These are phyloP conservation scores for Pampus argenteus DNA, from an alignment of 2,797 vertebrate genomes.

Conservation along the genomic window DNA sequence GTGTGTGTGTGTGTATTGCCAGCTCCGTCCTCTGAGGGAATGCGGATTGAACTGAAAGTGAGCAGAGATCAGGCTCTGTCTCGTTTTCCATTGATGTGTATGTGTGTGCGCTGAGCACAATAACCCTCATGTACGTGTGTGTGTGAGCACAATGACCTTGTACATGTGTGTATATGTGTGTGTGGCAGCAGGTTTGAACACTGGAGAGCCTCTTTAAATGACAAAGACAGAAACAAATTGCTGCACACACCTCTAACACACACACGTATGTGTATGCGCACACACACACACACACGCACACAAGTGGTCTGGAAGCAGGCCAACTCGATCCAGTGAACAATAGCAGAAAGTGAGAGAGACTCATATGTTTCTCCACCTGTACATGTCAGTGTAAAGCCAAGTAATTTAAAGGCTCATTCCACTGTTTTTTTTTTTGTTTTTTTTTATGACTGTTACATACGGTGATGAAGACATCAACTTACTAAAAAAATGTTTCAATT, in stretches of 20 bases:
- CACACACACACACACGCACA: constrained; percentile 16
- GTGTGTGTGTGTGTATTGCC: constrained; percentile 13
- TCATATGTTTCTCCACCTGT: constrained; percentile 8
- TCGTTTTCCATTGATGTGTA: constrained; percentile 50
- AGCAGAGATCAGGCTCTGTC: constrained; percentile 56
- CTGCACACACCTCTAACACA: constrained; percentile 41
- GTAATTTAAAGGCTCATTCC: constrained; percentile 23
- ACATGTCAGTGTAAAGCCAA: background rate
- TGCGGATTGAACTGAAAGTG: constrained; percentile 54
- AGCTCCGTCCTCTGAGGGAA: constrained; percentile 50
- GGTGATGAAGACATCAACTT: no score
- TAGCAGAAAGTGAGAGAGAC: constrained; percentile 21
- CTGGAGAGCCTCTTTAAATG: constrained; percentile 63
- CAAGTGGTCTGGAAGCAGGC: constrained; percentile 22
- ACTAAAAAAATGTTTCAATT: no score
- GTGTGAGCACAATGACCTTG: no score
- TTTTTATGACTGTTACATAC: no score
- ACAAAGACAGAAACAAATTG: constrained; percentile 64
- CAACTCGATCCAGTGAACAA: constrained; percentile 44
- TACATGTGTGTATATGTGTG: constrained; percentile 22
- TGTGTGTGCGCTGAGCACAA: constrained; percentile 17
- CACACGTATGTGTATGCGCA: constrained; percentile 23
- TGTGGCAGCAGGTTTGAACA: constrained; percentile 38
- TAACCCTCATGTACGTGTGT: constrained; percentile 13
- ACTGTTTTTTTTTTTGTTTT: background rate